Base-by-base conservation (phyloP, 2,888 invertebrate species). In the Didymodactylos carnosus region DNA sequence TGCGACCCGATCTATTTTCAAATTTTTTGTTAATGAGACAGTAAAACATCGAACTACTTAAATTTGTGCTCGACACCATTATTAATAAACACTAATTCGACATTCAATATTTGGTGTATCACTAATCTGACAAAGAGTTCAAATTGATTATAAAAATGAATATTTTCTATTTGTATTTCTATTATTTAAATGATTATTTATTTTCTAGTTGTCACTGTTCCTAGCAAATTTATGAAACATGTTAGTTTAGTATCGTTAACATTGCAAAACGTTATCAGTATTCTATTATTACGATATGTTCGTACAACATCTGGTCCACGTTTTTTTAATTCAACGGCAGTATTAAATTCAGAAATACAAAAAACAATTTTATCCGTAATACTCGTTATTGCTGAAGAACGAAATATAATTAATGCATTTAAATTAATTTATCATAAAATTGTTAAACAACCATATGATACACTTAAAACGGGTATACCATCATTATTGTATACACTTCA, bases 401-500 rank as follows among this genome's bases (percentile, higher is more conserved):
- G 39, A 25, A 62, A 41, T 25, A 13, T 70, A 8, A 10, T 27
- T 8, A 41, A 39, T 39, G 51, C 70, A 27, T 43, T 39, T 43
- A 39, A 39, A 29, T 46, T 71, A 62, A 51, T 72, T 3, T 29
- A 62, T n/a, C 72, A 75, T 78, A 53, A 83, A 83, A 72, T 80
- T 80, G 25, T 69, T 13, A 27, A 69, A 49, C 62, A 75, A 43
- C 74, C 74, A 11, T n/a, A 25, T 23, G 75, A 75, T n/a, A 72
- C 71, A n/a, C 25, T 75, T 7, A 73, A 73, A 53, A 41, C 82
- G 16, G 73, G 76, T 6, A 76, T 80, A 16, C 79, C 79, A 0
- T 76, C 79, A 62, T 77, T 81, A 16, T 78, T 84, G 53, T 85
- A 85, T 78, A 84, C 84, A 19, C 77, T 86, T 10, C 86, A 86